phyloP scores from a whole-genome alignment of 2,113 vertebrate species.

The Leucopsar rothschildi region DNA sequence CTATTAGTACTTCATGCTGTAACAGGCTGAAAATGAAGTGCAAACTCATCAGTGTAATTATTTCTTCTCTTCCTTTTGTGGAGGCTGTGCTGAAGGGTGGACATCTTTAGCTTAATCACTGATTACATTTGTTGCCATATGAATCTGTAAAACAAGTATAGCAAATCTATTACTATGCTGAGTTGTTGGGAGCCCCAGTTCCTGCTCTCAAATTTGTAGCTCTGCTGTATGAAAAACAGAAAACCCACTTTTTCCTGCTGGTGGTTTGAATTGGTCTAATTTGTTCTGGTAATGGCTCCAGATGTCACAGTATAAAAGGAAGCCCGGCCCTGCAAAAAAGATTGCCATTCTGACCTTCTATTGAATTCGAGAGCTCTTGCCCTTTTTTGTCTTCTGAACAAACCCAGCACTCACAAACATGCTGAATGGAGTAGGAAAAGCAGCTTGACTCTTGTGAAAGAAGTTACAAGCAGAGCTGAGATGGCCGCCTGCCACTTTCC shows the following conservation, averaged over 20 bases:
- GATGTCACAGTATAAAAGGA: constrained; percentile 71
- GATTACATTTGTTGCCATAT: background rate
- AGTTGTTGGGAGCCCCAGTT: background rate
- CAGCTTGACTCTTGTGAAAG: constrained; percentile 43
- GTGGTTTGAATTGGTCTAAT: constrained; percentile 67
- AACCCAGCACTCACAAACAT: constrained; percentile 61
- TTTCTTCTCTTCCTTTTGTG: constrained; percentile 14
- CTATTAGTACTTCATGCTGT: background rate
- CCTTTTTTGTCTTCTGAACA: constrained; percentile 59
- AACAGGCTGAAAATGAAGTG: constrained; percentile 53
- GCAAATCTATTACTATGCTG: constrained; percentile 31
- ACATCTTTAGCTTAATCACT: constrained; percentile 22
- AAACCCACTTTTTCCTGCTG: constrained; percentile 28
- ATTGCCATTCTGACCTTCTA: constrained; percentile 69
- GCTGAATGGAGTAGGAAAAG: constrained; percentile 28
- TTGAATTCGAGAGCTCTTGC: constrained; percentile 65
- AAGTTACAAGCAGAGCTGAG: constrained; percentile 36
- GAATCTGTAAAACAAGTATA: constrained; percentile 21
- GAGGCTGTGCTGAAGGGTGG: background rate
- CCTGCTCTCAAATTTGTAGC: background rate
- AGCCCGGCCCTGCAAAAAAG: background rate
- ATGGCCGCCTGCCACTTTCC: constrained; percentile 13
- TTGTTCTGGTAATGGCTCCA: constrained; percentile 71
- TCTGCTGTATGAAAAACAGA: constrained; percentile 12
- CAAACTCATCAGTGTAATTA: constrained; percentile 41